phyloP scores from a whole-genome alignment of 2,797 vertebrate genomes.

The Vultur gryphus region DNA sequence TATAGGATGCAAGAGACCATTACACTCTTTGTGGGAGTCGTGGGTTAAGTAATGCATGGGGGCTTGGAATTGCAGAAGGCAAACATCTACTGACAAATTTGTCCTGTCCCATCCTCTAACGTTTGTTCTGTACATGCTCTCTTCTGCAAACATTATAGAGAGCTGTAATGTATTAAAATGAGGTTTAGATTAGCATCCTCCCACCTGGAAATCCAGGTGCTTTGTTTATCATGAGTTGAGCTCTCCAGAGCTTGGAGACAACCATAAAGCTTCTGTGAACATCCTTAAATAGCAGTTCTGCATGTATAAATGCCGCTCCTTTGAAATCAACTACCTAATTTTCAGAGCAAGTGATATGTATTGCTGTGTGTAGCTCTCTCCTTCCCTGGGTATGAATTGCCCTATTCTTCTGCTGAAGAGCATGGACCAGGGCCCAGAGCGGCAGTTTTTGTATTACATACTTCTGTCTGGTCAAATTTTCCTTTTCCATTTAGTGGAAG shows the following conservation, averaged over 20 bases:
- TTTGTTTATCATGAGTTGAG: conserved; percentile 14
- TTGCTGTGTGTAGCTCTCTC: neutral
- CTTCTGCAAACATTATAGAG: neutral
- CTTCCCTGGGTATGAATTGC: neutral
- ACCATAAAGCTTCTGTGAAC: conserved; percentile 4
- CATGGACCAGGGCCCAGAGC: neutral
- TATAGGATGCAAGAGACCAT: neutral
- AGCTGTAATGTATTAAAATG: neutral
- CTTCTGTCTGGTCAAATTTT: neutral
- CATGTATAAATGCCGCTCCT: neutral
- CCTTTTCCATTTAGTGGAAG: neutral
- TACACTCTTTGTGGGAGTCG: accelerated
- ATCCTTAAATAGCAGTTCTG: conserved; percentile 36
- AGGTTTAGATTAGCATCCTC: neutral
- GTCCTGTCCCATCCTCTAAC: neutral
- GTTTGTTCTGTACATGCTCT: neutral
- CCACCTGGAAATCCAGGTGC: conserved; percentile 41
- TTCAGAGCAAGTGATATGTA: neutral
- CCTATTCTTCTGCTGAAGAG: neutral
- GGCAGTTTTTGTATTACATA: neutral
- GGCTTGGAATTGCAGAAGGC: neutral
- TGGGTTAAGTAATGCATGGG: neutral
- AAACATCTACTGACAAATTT: neutral
- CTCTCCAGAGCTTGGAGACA: neutral
- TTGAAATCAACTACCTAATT: neutral